Base-by-base conservation (phyloP, 2,113 vertebrate genomes). In the Eptesicus fuscus region DNA sequence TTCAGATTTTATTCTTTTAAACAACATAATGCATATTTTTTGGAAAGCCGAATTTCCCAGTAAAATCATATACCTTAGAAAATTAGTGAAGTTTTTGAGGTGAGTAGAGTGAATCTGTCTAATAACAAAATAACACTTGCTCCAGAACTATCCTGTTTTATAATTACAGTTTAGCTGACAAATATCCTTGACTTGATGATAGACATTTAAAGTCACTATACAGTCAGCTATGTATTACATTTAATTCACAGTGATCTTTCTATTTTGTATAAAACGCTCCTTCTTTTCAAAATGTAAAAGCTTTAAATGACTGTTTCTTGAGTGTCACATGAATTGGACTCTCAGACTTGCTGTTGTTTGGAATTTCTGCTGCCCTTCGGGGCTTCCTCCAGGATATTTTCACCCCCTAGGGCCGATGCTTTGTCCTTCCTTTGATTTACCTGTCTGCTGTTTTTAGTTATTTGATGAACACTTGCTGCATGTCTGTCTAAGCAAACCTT, bases 391-490 rank as follows among this genome's bases (percentile, higher is more conserved):
- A 8, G 32, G n/a, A 44, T 53, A 12, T 10, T 87, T 35, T 88
- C 4, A 11, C 10, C 56, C 35, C 25, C 53, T n/a, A 18, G 18
- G 5, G 16, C 42, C 47, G 17, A 13, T 14, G 20, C 65, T 89
- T 40, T 82, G 47, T 40, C 61, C 12, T 93, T 84, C 71, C 51
- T 95, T 80, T 96, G 70, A 85, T 94, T 96, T 97, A 80, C 51
- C 40, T 91, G 1, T 0, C 63, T 49, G 11, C 59, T 89, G 96
- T 97, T 96, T 91, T 98, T 61, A 30, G 95, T 93, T 63, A 92
- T 53, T 90, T 95, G 73, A 95, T 93, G 86, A 67, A n/a, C 7
- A n/a, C 40, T 83, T 95, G 85, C 59, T 63, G 3, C 47, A 42
- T 90, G 8, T 67, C 44, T 88, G 13, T 71, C 59, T 80, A 96